Percentiles rank a stretch among this genome's conserved stretches.
phyloP scores from a whole-genome alignment of 1,140 invertebrate species.

The Eueides isabella region DNA sequence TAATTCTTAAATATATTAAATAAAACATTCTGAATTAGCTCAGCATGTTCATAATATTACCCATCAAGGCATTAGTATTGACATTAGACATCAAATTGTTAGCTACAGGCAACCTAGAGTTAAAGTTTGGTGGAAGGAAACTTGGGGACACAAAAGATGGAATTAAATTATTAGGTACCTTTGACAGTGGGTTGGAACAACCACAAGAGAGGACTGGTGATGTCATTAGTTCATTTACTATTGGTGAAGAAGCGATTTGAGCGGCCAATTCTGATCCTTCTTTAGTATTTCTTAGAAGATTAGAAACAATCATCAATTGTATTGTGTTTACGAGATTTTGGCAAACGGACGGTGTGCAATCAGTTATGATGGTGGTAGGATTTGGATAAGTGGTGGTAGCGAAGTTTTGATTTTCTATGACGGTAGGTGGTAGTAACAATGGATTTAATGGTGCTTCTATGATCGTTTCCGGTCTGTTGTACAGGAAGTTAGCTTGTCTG shows the following conservation, averaged over 20 bases:
- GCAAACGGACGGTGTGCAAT: constrained; percentile 65
- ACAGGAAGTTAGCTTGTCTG: constrained; percentile 41
- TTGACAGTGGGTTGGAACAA: constrained; percentile 48
- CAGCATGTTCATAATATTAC: constrained; percentile 1
- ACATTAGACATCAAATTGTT: constrained; percentile 6
- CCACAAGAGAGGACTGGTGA: constrained; percentile 50
- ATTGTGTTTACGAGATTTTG: constrained; percentile 65
- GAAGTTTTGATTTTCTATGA: constrained; percentile 27
- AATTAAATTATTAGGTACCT: constrained; percentile 24
- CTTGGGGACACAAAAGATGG: constrained; percentile 7
- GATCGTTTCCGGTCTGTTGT: constrained; percentile 41
- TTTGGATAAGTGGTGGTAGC: constrained; percentile 25
- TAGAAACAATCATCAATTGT: constrained; percentile 68
- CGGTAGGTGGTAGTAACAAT: neutral
- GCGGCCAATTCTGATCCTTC: constrained; percentile 48
- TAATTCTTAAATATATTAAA: too few species aligned
- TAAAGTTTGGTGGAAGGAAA: neutral
- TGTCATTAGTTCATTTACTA: constrained; percentile 56
- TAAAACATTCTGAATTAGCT: too few species aligned
- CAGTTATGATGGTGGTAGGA: constrained; percentile 59
- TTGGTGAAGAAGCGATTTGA: constrained; percentile 49
- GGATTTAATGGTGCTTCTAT: constrained; percentile 36
- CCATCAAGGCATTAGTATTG: constrained; percentile 13
- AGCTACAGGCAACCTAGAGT: neutral
- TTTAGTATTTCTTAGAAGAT: constrained; percentile 58